Evolutionary conservation across 2,797 vertebrate species (phyloP).

Genomic region (Poecilia velifera): DNA sequence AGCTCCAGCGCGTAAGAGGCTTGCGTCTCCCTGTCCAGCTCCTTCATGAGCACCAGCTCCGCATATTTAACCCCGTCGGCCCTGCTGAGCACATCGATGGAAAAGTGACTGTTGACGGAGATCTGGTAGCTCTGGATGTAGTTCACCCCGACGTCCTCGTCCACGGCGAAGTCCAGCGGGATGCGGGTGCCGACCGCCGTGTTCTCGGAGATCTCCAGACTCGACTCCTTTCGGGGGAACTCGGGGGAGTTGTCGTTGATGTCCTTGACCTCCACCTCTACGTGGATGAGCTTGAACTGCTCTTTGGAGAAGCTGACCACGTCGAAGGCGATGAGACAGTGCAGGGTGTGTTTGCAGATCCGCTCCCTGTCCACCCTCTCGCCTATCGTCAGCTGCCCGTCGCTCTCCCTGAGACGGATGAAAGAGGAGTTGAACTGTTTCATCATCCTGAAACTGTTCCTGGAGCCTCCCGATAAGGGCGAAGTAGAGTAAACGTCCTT

Average conservation of each 20-base stretch:
- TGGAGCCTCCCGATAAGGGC: slow-evolving; percentile 67
- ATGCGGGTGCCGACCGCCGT: slow-evolving; percentile 90
- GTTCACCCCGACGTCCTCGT: slow-evolving; percentile 90
- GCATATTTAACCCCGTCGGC: slow-evolving; percentile 94
- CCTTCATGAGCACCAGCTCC: slow-evolving; percentile 92
- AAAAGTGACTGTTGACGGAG: slow-evolving; percentile 92
- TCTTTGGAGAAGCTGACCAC: slow-evolving; percentile 93
- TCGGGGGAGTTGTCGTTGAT: slow-evolving; percentile 93
- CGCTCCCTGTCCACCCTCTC: slow-evolving; percentile 91
- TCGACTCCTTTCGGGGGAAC: slow-evolving; percentile 88
- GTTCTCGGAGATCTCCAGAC: slow-evolving; percentile 92
- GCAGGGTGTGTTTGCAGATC: slow-evolving; percentile 86
- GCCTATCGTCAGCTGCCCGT: slow-evolving; percentile 92
- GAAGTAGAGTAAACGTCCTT: slow-evolving; percentile 87
- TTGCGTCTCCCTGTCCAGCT: slow-evolving; percentile 92
- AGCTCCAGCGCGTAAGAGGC: slow-evolving; percentile 89
- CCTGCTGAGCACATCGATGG: slow-evolving; percentile 90
- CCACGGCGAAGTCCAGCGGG: slow-evolving; percentile 89
- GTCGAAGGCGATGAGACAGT: slow-evolving; percentile 91
- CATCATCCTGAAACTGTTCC: slow-evolving; percentile 90
- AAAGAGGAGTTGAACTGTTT: slow-evolving; percentile 93
- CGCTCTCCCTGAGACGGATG: slow-evolving; percentile 88
- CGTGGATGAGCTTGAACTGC: slow-evolving; percentile 92
- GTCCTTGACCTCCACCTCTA: slow-evolving; percentile 97
- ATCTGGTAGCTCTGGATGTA: slow-evolving; percentile 94